Conservation (phyloP, 2,113 vertebrate species). For the Pteropus alecto region DNA sequence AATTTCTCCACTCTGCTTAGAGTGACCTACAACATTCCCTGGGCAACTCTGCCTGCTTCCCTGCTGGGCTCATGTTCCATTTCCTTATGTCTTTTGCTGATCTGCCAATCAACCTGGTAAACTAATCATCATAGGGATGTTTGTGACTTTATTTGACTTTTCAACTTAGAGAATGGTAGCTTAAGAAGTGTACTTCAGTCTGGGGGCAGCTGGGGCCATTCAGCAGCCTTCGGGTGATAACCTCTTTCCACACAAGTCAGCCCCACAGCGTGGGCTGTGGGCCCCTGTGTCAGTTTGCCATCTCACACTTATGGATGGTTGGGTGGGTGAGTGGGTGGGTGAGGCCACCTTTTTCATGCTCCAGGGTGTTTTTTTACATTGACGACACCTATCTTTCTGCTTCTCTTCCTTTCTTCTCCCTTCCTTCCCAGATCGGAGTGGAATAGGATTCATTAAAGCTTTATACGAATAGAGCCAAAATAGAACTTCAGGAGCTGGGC, state of each 20-base stretch:
- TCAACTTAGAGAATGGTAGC: neutral
- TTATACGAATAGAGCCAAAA: neutral
- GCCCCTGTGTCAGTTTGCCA: neutral
- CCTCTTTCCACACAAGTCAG: neutral
- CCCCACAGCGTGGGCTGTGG: neutral
- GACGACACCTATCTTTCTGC: neutral
- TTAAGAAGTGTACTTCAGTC: neutral
- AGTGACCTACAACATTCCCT: neutral
- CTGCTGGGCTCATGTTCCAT: neutral
- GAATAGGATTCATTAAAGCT: conserved; percentile 24
- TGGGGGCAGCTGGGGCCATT: neutral
- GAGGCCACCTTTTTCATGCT: neutral
- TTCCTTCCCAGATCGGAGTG: neutral
- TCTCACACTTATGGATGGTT: neutral
- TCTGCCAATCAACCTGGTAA: neutral
- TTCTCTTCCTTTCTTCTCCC: neutral
- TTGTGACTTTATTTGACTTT: neutral
- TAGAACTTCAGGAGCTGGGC: neutral
- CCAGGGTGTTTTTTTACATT: neutral
- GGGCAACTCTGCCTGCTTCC: neutral
- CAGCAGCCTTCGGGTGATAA: neutral
- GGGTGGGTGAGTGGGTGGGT: neutral
- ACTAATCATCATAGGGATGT: neutral
- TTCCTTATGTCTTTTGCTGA: neutral
- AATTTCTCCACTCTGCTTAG: neutral